phyloP scores from a whole-genome alignment of 1,140 invertebrate genomes.

The Pantala flavescens region DNA sequence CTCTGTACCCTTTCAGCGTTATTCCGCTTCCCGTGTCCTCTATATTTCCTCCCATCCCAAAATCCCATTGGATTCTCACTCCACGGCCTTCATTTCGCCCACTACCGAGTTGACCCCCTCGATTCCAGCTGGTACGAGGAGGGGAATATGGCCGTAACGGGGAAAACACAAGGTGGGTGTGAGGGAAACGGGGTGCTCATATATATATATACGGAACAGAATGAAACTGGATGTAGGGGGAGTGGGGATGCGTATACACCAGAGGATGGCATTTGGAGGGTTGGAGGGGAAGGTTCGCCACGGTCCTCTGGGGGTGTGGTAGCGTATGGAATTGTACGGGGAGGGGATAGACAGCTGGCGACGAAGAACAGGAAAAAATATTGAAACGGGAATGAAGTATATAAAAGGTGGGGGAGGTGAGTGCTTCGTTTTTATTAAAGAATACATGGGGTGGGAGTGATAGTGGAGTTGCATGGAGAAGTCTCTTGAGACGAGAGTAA shows the following conservation, averaged over 20 bases:
- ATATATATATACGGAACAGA: not conserved
- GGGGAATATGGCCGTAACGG: not conserved
- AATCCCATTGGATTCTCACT: not conserved
- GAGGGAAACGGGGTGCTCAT: not conserved
- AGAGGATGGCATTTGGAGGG: not conserved
- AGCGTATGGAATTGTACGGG: not conserved
- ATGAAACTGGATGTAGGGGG: not conserved
- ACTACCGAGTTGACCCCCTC: not conserved
- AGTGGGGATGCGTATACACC: not conserved
- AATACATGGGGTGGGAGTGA: too few species aligned
- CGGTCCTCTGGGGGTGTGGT: not conserved
- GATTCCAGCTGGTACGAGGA: conserved; percentile 3
- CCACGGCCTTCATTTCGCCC: not conserved
- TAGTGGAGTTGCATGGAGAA: too few species aligned
- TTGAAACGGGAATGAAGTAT: not conserved
- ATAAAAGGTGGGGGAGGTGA: not conserved
- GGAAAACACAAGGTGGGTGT: not conserved
- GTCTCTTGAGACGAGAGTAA: too few species aligned
- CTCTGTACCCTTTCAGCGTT: not conserved
- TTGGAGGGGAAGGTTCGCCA: not conserved
- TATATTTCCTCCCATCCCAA: not conserved
- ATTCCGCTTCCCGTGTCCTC: not conserved
- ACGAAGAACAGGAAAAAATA: not conserved
- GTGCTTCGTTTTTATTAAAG: conserved; percentile 1
- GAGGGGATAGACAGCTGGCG: conserved; percentile 1